Base-by-base conservation (phyloP, 2,888 invertebrate species). In the Leistus spinibarbis region DNA sequence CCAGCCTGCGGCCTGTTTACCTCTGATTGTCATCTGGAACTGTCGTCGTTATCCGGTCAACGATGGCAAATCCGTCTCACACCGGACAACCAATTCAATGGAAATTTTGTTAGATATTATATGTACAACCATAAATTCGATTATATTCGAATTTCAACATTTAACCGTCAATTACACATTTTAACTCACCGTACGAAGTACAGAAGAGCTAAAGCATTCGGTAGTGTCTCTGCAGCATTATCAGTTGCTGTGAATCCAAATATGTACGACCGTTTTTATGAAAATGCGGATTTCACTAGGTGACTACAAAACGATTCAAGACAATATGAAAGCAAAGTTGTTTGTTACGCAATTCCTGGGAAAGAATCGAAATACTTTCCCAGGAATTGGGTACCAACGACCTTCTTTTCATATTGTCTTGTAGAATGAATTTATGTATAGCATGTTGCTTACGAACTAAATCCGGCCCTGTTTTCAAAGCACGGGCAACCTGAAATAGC, bases 21-120 rank as follows among this genome's bases (percentile, higher is more conserved):
- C 54, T 67, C 67, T 54, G 67, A 67, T 67, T 54, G 67, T 53
- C 54, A 54, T 54, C 54, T 67, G 67, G 66, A 66, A 66, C 53
- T 66, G 66, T 66, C 67, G 67, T 54, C 53, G 54, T 67, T 67
- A 60, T 60, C 60, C 54, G 54, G 54, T 19, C 67, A 54, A 22
- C 22, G 54, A 54, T 54, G 54, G 54, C 54, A 67, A 67, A 67
- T 22, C 54, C 54, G 54, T 54, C 54, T 67, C 19, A 20, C 5
- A 13, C 60, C 60, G 60, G 60, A 40, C 40, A 7, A 40, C 5
- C 40, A 40, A 40, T 40, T 40, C 40, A 40, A 40, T 40, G 10
- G 13, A 40, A 40, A 40, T 40, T 40, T 40, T 10, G 40, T 40
- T 40, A 40, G 13, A 40, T 40, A 13, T 40, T 40, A 10, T 10